Evolutionary conservation across 2,113 vertebrate genomes (phyloP), one percentile per base, ranked within the genome.

Genomic region (Daboia siamensis): DNA sequence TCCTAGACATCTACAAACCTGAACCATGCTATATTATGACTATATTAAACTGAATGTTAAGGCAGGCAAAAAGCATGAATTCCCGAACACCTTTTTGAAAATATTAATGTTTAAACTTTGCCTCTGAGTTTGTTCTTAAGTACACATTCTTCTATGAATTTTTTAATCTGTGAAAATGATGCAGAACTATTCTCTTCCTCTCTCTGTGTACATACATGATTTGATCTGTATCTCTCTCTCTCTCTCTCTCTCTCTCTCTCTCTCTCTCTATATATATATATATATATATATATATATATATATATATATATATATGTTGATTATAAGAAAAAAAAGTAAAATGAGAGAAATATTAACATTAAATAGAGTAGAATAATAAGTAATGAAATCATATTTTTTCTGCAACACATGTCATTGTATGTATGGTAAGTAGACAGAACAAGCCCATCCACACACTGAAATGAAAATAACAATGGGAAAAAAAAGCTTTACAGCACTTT

Each of bases 401-500:
- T 69, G 39, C 4, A 80, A 11, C 0, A 33, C 52, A 69, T 9
- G 12, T 54, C 20, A 89, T n/a, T 56, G 15, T 84, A 29, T 1
- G 9, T 46, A 86, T 85, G 17, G 23, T 56, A 39, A 39, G 39
- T 80, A 9, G 87, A 51, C 5, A 91, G 90, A 33, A 10, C 33
- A 86, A 86, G 29, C 87, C 89, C 64, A 92, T 87, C 93, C 95
- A 86, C 69, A 64, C 57, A 91, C 55, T 94, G 85, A 93, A 6
- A 95, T 55, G 9, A 24, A 90, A 54, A 88, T 86, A 94, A 89
- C 87, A 94, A 90, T 57, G 61, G n/a, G n/a, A 56, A 80, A 89
- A 94, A 88, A 88, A 93, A 61, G 56, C 91, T 93, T 51, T 92
- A 91, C 86, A 92, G 90, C 55, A 87, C 92, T 57, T 29, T 95